Evolutionary conservation across 2,888 invertebrate genomes (phyloP), one percentile per base, ranked within the genome.

Genomic region (Podabrus alpinus): DNA sequence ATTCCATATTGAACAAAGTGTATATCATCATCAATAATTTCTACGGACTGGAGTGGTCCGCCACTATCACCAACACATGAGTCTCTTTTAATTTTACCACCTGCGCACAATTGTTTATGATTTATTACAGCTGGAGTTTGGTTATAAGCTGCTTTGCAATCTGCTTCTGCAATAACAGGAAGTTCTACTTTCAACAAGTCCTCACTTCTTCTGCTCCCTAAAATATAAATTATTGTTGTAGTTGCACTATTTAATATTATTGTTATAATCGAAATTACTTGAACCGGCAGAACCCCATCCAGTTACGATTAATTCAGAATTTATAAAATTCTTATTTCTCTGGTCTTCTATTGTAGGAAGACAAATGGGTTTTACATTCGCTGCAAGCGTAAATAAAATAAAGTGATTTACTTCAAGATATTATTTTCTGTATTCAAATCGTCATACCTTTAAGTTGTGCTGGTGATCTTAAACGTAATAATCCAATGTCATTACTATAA

Each of bases 231-330:
- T 61, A 15, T 66, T 11, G 10, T 60, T 15, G 4, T 16, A 29
- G 61, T 84, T 82, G 89, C 1, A 64, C 4, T 0, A n/a, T 64
- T 7, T n/a, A 45, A 45, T 45, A n/a, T n/a, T 64, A 21, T 5
- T 61, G 15, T 5, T 16, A 16, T 15, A 61, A 9, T 62, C 13
- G 9, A 7, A 9, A 9, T n/a, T 86, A 89, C 92, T 90, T 72
- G 86, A 85, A 85, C 92, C 91, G 59, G 92, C 92, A 80, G 91
- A 90, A 24, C 94, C 94, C 94, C 94, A 95, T 0, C 94, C 95
- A 4, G 94, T 92, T 1, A 93, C 93, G 66, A 91, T 89, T 79
- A 91, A 90, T 80, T 88, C 87, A 78, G 85, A 86, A 3, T 89
- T 88, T 9, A 87, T 87, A 9, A 90, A 88, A 66, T 87, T 84